Evolutionary conservation across 1,140 invertebrate species (phyloP).

Genomic region (Ceratitis capitata): DNA sequence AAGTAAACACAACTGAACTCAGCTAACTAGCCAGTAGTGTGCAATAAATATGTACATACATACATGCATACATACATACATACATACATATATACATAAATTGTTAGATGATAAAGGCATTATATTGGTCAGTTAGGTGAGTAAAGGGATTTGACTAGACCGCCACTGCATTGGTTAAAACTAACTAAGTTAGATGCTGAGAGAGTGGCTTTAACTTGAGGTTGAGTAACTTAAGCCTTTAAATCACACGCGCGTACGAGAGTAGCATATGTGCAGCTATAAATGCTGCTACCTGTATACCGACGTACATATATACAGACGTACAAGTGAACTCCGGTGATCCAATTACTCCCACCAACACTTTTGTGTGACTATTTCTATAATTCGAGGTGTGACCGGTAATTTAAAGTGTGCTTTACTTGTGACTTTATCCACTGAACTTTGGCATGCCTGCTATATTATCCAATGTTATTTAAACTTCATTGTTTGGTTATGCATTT

Average conservation of each 20-base stretch:
- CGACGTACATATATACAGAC: background rate
- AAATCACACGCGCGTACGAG: background rate
- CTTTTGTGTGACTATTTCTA: background rate
- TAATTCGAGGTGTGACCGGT: conserved; percentile 11
- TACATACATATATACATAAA: no score
- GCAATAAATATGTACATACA: background rate
- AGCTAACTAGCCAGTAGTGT: background rate
- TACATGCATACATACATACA: background rate
- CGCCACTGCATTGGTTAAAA: no score
- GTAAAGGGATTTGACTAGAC: no score
- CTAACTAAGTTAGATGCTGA: background rate
- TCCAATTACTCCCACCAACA: background rate
- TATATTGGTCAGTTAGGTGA: no score
- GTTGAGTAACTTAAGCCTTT: conserved; percentile 14
- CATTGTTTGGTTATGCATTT: background rate
- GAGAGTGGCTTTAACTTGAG: background rate
- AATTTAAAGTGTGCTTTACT: background rate
- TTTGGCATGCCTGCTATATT: background rate
- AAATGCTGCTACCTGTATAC: background rate
- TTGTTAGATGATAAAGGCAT: background rate
- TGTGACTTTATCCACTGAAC: background rate
- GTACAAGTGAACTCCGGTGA: background rate
- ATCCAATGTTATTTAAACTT: conserved; percentile 7
- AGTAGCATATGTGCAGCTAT: background rate
- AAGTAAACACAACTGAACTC: conserved; percentile 55